Evolutionary conservation across 2,888 invertebrate species (phyloP).

Genomic region (Sacculina carcini): DNA sequence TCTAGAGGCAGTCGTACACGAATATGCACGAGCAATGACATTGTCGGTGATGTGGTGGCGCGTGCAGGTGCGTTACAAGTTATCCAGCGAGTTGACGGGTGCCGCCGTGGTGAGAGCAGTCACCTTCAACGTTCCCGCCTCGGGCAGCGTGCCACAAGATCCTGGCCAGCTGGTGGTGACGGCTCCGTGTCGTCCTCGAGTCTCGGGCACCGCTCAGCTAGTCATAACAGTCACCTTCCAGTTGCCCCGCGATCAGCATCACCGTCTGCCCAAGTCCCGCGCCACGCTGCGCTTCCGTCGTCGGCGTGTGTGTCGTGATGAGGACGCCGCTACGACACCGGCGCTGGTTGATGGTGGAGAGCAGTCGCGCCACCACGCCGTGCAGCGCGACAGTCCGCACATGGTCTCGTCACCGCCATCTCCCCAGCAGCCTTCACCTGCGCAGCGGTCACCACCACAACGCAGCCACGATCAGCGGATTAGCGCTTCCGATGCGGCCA

Average conservation of each 20-base stretch:
- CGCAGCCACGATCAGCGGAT: too few species aligned
- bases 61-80: not conserved
- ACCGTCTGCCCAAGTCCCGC: not conserved
- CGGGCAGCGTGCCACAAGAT: not conserved
- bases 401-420: too few species aligned
- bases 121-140: not conserved
- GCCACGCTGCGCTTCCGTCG: not conserved
- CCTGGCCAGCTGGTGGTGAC: not conserved
- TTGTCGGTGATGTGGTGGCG: too few species aligned
- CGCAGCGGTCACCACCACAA: too few species aligned
- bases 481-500: too few species aligned
- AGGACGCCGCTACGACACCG: not conserved
- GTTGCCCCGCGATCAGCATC: not conserved
- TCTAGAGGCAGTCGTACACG: too few species aligned
- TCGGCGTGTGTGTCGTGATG: not conserved
- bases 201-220: not conserved
- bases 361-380: conserved; percentile 13
- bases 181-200: not conserved
- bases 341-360: not conserved
- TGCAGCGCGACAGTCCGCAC: too few species aligned
- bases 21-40: too few species aligned
- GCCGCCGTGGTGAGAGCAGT: not conserved
- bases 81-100: not conserved
- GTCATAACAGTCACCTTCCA: not conserved
- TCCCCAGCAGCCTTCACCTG: too few species aligned